Conservation (phyloP, 2,888 invertebrate species). For the Heteromurus nitidus region DNA sequence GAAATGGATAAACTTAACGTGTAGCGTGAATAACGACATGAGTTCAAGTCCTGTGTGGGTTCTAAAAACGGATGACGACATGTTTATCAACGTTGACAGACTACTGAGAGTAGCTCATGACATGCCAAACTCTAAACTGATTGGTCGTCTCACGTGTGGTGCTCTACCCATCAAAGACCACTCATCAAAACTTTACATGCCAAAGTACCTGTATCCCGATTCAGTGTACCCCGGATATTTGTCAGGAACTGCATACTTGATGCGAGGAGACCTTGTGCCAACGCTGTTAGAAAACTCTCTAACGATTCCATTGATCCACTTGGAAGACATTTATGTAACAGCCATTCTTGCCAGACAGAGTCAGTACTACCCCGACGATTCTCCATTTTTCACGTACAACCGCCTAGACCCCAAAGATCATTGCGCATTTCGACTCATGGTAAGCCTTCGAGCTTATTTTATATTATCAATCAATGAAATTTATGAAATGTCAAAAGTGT, state of each 20-base stretch:
- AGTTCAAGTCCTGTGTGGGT: conserved; percentile 79
- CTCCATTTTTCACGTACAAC: conserved; percentile 72
- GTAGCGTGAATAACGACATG: conserved; percentile 75
- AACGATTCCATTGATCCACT: conserved; percentile 82
- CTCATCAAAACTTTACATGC: conserved; percentile 89
- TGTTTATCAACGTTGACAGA: conserved; percentile 85
- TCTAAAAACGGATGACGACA: conserved; percentile 91
- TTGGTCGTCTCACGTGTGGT: conserved; percentile 86
- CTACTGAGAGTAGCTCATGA: conserved; percentile 72
- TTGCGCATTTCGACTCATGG: conserved; percentile 73
- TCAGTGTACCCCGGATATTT: conserved; percentile 86
- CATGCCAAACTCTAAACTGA: conserved; percentile 71
- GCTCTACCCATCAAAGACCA: conserved; percentile 85
- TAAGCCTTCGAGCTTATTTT: conserved; percentile 31
- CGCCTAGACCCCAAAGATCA: conserved; percentile 71
- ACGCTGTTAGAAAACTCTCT: conserved; percentile 83
- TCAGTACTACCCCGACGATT: conserved; percentile 70
- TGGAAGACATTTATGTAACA: conserved; percentile 75
- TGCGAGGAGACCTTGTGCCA: conserved; percentile 82
- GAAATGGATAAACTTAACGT: conserved; percentile 86
- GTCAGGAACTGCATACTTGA: conserved; percentile 87
- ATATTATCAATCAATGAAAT: background rate
- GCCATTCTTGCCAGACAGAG: conserved; percentile 74
- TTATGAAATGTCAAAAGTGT: background rate
- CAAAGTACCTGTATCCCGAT: conserved; percentile 85